Conservation (phyloP, 53 echinoderm and acorn worm genomes). For the Luidia sarsii region DNA sequence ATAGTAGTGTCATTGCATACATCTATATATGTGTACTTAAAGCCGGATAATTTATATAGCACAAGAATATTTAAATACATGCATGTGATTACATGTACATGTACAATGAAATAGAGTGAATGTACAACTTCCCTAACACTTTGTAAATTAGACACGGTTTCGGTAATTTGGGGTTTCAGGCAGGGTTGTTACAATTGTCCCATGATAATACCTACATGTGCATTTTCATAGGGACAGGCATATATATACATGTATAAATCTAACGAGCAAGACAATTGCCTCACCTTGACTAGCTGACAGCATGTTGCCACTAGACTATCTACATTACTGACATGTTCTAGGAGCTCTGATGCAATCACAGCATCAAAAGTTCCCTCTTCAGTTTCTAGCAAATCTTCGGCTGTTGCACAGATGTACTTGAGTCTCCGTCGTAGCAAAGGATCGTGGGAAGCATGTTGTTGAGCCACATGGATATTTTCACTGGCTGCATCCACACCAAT, state of each 20-base stretch:
- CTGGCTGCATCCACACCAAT: slow-evolving; percentile 84
- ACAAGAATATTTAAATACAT: no score
- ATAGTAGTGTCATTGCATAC: no score
- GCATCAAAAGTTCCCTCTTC: slow-evolving; percentile 82
- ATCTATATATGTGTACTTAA: no score
- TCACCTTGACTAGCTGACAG: slow-evolving; percentile 76
- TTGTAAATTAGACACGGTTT: no score
- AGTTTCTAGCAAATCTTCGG: slow-evolving; percentile 70
- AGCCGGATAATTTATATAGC: no score
- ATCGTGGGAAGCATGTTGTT: slow-evolving; percentile 76
- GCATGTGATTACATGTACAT: no score
- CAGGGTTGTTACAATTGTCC: no score
- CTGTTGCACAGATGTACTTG: slow-evolving; percentile 78
- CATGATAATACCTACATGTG: background rate
- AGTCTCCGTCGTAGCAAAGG: slow-evolving; percentile 66
- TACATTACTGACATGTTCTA: slow-evolving; percentile 90
- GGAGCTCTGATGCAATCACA: slow-evolving; percentile 89
- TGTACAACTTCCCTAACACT: no score
- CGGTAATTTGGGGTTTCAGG: no score
- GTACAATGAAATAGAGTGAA: no score
- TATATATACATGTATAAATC: background rate
- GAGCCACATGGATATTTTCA: slow-evolving; percentile 76
- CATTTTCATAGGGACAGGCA: no score
- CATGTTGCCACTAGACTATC: slow-evolving; percentile 78
- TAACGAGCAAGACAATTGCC: background rate